Evolutionary conservation across 2,797 vertebrate genomes (phyloP).

Genomic region (Podarcis lilfordi): DNA sequence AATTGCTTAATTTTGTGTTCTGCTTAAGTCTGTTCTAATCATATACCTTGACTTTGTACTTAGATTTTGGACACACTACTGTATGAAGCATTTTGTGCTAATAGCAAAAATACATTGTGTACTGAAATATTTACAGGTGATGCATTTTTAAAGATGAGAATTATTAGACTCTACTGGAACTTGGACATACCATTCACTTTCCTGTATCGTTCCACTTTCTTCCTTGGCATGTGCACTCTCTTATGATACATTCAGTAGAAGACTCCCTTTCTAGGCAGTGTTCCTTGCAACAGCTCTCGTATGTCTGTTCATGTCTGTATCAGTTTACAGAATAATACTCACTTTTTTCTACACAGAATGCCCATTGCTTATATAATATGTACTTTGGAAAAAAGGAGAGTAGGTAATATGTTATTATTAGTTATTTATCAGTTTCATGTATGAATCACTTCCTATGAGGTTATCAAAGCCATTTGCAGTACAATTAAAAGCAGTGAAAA

Average conservation of each 20-base stretch:
- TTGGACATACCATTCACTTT: background rate
- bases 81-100: background rate
- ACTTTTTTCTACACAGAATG: background rate
- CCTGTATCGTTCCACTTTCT: background rate
- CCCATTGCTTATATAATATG: background rate
- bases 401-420: background rate
- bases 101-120: background rate
- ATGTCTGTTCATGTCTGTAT: background rate
- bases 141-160: background rate
- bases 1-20: background rate
- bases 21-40: background rate
- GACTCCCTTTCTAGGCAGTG: background rate
- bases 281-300: background rate
- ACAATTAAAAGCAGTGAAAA: no score
- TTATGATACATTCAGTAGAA: background rate
- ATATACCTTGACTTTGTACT: background rate
- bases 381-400: background rate
- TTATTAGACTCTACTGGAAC: background rate
- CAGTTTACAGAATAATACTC: background rate
- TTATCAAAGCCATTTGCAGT: no score
- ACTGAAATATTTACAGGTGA: background rate
- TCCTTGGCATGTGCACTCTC: background rate
- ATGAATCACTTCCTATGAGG: no score
- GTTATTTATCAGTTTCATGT: no score
- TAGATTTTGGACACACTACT: background rate